Percentiles rank a stretch among this genome's conserved stretches.
Conservation (phyloP, 2,797 vertebrate species). For the Acanthurus leucopareius region DNA sequence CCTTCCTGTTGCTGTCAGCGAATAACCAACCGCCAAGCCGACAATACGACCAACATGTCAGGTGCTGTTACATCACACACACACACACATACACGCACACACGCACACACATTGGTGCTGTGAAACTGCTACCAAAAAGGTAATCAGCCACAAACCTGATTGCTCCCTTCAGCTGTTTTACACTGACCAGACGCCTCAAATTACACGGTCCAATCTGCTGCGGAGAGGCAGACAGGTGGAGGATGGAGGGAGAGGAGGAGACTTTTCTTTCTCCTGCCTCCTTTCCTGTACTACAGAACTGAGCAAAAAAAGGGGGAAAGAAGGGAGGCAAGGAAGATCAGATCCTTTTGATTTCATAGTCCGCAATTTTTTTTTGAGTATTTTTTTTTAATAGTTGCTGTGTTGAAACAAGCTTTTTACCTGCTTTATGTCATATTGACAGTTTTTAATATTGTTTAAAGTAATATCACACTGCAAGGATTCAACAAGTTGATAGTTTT, state of each 20-base stretch:
- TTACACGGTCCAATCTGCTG: constrained; percentile 50
- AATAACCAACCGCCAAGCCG: constrained; percentile 83
- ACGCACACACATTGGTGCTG: background rate
- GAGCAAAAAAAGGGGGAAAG: background rate
- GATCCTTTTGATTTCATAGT: no score
- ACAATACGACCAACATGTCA: constrained; percentile 83
- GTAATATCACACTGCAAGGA: no score
- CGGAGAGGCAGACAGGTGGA: constrained; percentile 29
- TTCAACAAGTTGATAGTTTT: no score
- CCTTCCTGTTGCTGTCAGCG: constrained; percentile 83
- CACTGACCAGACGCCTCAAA: constrained; percentile 63
- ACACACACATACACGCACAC: constrained; percentile 69
- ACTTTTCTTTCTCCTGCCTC: background rate
- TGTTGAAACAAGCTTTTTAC: no score
- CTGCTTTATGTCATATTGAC: no score
- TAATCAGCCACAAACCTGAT: constrained; percentile 71
- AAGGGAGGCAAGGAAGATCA: no score
- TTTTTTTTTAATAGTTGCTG: no score
- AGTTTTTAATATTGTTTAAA: no score
- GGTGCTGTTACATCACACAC: constrained; percentile 87
- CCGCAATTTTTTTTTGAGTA: no score
- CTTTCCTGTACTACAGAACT: background rate
- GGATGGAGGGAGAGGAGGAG: background rate
- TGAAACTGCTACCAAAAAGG: constrained; percentile 75
- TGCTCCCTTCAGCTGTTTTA: constrained; percentile 72